Conservation (phyloP, 2,797 vertebrate genomes). For the Mormyrus hasselquistii region DNA sequence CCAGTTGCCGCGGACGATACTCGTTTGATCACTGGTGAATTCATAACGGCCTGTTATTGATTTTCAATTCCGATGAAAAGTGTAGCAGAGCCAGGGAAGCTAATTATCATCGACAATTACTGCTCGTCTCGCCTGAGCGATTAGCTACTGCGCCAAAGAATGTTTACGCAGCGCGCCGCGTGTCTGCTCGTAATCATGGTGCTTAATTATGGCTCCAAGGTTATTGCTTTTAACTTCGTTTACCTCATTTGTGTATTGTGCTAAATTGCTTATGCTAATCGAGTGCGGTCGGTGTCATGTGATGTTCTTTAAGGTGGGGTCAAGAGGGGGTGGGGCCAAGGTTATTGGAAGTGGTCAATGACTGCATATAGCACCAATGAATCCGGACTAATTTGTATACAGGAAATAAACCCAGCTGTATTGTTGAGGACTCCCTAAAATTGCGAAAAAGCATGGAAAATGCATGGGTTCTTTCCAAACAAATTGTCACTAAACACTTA, state of each 20-base stretch:
- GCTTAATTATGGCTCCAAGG: slow-evolving; percentile 10
- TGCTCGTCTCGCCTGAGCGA: slow-evolving; percentile 9
- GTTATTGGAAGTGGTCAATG: background rate
- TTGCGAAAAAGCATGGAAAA: background rate
- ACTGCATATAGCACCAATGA: background rate
- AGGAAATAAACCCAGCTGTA: background rate
- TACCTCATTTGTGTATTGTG: background rate
- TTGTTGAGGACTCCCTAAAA: background rate
- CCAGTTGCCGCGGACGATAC: background rate
- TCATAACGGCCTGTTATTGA: background rate
- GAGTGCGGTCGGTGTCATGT: background rate
- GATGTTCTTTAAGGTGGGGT: background rate
- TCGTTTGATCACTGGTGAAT: background rate
- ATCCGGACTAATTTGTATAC: background rate
- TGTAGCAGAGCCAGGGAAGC: background rate
- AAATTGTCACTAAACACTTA: background rate
- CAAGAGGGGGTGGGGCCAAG: background rate
- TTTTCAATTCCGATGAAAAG: background rate
- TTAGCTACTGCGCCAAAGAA: background rate
- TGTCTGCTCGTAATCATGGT: background rate
- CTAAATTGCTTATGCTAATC: background rate
- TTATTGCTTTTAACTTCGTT: slow-evolving; percentile 2
- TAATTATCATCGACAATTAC: slow-evolving; percentile 6
- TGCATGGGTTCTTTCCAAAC: background rate
- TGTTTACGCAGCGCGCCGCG: background rate